A percentile compares a stretch with the other conserved stretches of the same genome.
Conservation (phyloP, 2,888 invertebrate genomes). For the Chalcosyrphus nemorum region DNA sequence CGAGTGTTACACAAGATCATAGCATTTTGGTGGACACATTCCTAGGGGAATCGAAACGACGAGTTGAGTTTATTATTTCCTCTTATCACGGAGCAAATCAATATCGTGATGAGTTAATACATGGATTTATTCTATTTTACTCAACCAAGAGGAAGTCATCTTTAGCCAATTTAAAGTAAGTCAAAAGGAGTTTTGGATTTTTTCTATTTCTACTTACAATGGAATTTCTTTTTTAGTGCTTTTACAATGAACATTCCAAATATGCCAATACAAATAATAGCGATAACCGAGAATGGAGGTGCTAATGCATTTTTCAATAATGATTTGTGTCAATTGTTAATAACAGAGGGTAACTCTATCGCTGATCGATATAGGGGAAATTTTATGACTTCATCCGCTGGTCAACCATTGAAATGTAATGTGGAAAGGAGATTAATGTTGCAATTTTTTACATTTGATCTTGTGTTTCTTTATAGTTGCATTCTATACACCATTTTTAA, state of each 20-base stretch:
- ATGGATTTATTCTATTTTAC: conserved; percentile 97
- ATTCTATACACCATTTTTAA: conserved; percentile 97
- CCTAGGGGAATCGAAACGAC: conserved; percentile 93
- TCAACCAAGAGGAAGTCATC: conserved; percentile 97
- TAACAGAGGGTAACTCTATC: conserved; percentile 95
- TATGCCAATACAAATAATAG: conserved; percentile 96
- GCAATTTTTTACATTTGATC: not conserved
- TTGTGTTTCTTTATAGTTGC: conserved; percentile 86
- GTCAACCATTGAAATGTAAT: conserved; percentile 92
- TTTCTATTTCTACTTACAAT: too few relatives aligned
- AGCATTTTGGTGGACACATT: conserved; percentile 96
- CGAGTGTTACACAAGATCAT: conserved; percentile 86
- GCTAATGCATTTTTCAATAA: conserved; percentile 95
- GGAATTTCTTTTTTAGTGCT: too few relatives aligned
- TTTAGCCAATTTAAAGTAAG: conserved; percentile 93
- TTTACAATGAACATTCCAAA: conserved; percentile 97
- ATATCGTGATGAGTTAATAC: conserved; percentile 94
- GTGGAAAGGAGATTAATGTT: not conserved
- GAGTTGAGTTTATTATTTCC: conserved; percentile 94
- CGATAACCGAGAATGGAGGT: conserved; percentile 94
- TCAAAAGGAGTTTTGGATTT: conserved; percentile 61
- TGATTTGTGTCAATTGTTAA: conserved; percentile 93
- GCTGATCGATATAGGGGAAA: conserved; percentile 95
- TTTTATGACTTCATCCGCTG: conserved; percentile 94
- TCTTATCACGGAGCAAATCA: conserved; percentile 97